These are phyloP conservation scores for Druceiella hillmani DNA, from an alignment of 2,888 invertebrate species.

Conservation along the genomic window DNA sequence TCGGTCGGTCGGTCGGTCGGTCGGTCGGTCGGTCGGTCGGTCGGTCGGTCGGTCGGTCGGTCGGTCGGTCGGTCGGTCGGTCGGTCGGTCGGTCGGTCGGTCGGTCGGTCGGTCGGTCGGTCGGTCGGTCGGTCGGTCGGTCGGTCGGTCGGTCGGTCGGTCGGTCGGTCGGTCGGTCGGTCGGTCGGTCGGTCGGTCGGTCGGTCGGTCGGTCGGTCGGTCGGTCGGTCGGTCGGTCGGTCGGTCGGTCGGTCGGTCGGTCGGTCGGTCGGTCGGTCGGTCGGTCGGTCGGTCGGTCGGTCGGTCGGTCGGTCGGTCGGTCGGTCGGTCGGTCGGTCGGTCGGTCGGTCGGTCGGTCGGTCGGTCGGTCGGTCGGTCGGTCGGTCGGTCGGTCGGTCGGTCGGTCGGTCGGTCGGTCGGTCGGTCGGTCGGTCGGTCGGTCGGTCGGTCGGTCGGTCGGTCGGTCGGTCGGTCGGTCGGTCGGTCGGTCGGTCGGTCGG, in stretches of 20 bases:
- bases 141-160: background rate
- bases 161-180: background rate
- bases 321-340: background rate
- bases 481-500: background rate
- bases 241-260: background rate
- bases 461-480: background rate
- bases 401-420: constrained; percentile 1
- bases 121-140: constrained; percentile 1
- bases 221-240: constrained; percentile 1
- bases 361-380: background rate
- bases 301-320: constrained; percentile 1
- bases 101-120: background rate
- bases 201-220: constrained; percentile 1
- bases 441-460: constrained; percentile 1
- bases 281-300: constrained; percentile 1
- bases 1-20: background rate
- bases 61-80: background rate
- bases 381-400: background rate
- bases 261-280: background rate
- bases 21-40: constrained; percentile 1
- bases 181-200: background rate
- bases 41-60: background rate
- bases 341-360: background rate
- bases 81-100: constrained; percentile 1
- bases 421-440: background rate